Conservation (phyloP, 2,797 vertebrate genomes). For the Galago senegalensis region DNA sequence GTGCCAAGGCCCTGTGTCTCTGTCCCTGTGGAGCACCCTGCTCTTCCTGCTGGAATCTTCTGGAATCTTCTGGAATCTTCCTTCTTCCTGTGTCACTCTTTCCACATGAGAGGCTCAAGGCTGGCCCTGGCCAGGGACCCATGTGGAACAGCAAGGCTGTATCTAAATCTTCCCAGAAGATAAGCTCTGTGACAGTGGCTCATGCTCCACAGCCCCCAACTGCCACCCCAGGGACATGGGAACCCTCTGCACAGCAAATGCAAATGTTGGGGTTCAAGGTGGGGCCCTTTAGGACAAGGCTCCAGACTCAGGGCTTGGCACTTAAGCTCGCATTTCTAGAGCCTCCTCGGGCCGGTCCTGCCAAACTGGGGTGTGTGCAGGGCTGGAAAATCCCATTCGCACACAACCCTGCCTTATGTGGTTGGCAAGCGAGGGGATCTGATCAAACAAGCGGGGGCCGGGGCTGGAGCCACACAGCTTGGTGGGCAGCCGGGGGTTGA, state of each 20-base stretch:
- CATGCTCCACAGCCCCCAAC: too few species aligned
- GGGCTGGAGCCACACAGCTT: background rate
- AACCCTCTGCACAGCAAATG: rapidly evolving
- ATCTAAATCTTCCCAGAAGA: too few species aligned
- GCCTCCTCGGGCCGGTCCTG: background rate
- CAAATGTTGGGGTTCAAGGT: background rate
- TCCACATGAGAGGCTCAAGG: background rate
- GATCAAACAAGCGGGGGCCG: background rate
- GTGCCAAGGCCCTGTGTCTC: background rate
- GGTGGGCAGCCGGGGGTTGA: background rate
- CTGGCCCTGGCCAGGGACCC: background rate
- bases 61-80: too few species aligned
- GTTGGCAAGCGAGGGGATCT: background rate
- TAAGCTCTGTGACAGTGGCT: background rate
- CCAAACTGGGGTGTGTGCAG: background rate
- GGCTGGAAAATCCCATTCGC: background rate
- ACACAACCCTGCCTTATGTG: too few species aligned
- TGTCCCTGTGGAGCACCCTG: background rate
- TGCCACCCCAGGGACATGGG: background rate
- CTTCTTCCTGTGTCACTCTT: background rate
- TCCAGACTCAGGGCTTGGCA: background rate
- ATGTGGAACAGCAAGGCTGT: background rate
- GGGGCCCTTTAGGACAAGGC: background rate
- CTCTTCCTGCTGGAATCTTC: background rate
- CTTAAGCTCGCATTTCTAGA: background rate